Base-by-base conservation (phyloP, 2,888 invertebrate genomes). In the Philopedon plagiatum region DNA sequence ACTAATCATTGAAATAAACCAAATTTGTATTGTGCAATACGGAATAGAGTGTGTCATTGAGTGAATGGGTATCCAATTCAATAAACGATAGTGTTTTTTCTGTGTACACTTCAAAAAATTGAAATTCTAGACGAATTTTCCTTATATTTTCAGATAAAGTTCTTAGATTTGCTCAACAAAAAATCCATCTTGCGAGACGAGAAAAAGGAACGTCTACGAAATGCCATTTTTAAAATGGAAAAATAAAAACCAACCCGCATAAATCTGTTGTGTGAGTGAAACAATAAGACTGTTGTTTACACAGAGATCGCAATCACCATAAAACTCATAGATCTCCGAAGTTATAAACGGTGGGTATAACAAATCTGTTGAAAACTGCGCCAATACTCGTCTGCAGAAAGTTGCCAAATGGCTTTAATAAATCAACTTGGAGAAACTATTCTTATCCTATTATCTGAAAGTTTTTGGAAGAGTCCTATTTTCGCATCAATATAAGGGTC, bases 351-450 rank as follows among this genome's bases (percentile, higher is more conserved):
- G 64, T 23, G 29, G 46, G 26, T n/a, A 34, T 69, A 69, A 69
- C 69, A 69, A 69, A 69, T 69, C 69, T 69, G 69, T 63, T 69
- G 63, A 70, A 70, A 70, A 70, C 70, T 70, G 60, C 63, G 70
- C 70, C 70, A 70, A 70, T 70, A 70, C 58, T 70, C 63, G 58
- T 64, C 51, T 58, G 57, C 63, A 70, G 70, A 49, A 64, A 64
- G 37, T 74, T 70, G 70, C 70, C 73, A 70, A 74, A 74, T 74
- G 54, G 66, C 62, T 26, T 37, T 61, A 54, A 73, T 69, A 73
- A 70, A 74, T 74, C 65, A 70, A 60, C 66, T 62, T 61, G 57
- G 62, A 65, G 56, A 37, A 70, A 70, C 66, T 62, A 62, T 74
- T 62, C 66, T 74, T 74, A 65, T 70, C 61, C 62, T 66, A 71